phyloP scores from a whole-genome alignment of 2,113 vertebrate species.

The Serilophus lunatus region DNA sequence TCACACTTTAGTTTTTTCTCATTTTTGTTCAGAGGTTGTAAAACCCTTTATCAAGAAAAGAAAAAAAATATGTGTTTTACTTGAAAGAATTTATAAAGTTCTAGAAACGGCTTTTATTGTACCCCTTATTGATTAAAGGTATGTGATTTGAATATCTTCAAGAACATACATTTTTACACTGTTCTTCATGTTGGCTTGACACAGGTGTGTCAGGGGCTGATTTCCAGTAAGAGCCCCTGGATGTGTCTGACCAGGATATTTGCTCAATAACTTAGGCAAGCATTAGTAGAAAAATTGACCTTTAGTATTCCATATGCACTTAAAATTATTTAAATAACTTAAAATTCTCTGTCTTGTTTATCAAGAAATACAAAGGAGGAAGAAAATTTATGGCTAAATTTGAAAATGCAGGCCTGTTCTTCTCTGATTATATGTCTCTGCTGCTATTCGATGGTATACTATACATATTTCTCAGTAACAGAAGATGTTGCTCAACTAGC shows the following conservation, averaged over 20 bases:
- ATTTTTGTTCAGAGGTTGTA: background rate
- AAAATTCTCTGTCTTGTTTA: background rate
- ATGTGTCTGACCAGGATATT: background rate
- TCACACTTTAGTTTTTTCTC: accelerated
- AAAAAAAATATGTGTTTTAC: background rate
- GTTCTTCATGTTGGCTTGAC: background rate
- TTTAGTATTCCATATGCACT: background rate
- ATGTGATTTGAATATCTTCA: background rate
- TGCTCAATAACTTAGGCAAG: background rate
- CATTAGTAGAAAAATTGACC: background rate
- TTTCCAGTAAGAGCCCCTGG: background rate
- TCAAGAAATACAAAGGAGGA: background rate
- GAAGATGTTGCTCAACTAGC: background rate
- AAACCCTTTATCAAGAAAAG: background rate
- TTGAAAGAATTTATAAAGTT: background rate
- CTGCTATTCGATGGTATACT: background rate
- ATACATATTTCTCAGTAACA: background rate
- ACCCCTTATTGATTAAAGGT: background rate
- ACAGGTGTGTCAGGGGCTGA: background rate
- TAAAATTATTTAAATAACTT: background rate
- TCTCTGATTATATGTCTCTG: background rate
- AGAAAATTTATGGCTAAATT: background rate
- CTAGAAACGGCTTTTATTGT: background rate
- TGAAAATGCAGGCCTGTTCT: background rate
- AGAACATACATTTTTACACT: background rate